Evolutionary conservation across 1,140 invertebrate genomes (phyloP), one percentile per base, ranked within the genome.

Genomic region (Uloborus diversus): DNA sequence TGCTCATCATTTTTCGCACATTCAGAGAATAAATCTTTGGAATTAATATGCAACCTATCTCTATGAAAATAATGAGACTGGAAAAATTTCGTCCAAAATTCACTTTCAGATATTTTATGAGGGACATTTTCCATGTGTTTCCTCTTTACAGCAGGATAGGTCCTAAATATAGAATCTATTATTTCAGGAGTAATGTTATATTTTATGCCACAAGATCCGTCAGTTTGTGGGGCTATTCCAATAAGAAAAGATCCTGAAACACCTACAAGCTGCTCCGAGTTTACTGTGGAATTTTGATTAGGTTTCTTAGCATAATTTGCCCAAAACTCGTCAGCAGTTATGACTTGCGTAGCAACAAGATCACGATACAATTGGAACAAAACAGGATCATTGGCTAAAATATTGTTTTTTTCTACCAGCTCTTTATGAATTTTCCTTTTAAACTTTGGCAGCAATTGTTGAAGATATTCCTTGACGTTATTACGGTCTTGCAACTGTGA

Each of bases 1-100:
- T 94, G 92, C 86, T 98, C 96, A 87, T 99, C 96, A 83, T 94
- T 91, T 89, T 97, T 96, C 82, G 96, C 96, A 90, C 96, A 99
- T 88, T 99, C 96, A 28, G 94, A 94, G 86, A 99, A 99, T 51
- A 99, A 88, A 88, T 99, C 95, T 51, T 82, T 82, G 30, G 91
- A 94, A 81, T 93, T 92, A 37, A 94, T 90, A 82, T 93, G 92
- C 32, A 96, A 94, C 65, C 97, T 91, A 89, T 99, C 98, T 81
- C 96, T 91, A 89, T 99, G 97, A 91, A 99, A 99, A 89, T 99
- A 99, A 89, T 99, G 97, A 23, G 97, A 99, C 86, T 99, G 97
- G 89, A 99, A 99, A 88, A 99, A 99, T 84, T 97, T 95, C 13
- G 95, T 97, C 98, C 98, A 99, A 89, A 99, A 99, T 85, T 99